Base-by-base conservation (phyloP, 2,113 vertebrate genomes). In the Rhea americana region DNA sequence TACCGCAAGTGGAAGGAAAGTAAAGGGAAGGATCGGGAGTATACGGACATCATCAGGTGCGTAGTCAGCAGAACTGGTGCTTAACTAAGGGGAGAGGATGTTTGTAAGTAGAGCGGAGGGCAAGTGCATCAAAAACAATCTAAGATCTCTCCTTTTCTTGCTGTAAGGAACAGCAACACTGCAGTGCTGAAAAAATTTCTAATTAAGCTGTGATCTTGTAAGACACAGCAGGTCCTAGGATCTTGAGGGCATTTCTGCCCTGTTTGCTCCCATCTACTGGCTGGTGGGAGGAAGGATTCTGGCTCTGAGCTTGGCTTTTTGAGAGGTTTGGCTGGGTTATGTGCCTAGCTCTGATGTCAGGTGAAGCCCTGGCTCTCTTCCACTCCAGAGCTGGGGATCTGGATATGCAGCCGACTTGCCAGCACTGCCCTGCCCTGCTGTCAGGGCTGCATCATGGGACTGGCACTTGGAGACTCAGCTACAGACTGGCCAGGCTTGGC, bases 1-100 rank as follows among this genome's bases (percentile, higher is more conserved):
- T 99, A 99, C 97, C 97, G 99, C 87, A 99, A 98, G 89, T 99
- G 99, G 99, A 98, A 99, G 82, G 99, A 99, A 94, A 99, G 99
- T 96, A 99, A 99, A 95, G 99, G 99, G 84, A 98, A 98, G 94
- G 99, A 99, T 97, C 96, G 98, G 61, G 99, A 99, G 92, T 99
- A 99, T 96, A 98, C 98, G 0, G 99, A 99, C 92, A 99, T 99
- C 95, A 99, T 99, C 98, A 98, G 99, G 99, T 99, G 90, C 4
- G 94, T 92, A 72, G 73, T 80, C 6, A 2, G 25, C 63, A 26
- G 48, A 2, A 0, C 74, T 39, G 32, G 48, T 50, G 51, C 35
- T 72, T 39, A 20, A 39, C 26, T 17, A 18, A 55, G 70, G 37
- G 50, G 35, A 51, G 35, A 18, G 50, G 11, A 51, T 58, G 24